Conservation (phyloP, 2,113 vertebrate genomes). For the Otus sunia region DNA sequence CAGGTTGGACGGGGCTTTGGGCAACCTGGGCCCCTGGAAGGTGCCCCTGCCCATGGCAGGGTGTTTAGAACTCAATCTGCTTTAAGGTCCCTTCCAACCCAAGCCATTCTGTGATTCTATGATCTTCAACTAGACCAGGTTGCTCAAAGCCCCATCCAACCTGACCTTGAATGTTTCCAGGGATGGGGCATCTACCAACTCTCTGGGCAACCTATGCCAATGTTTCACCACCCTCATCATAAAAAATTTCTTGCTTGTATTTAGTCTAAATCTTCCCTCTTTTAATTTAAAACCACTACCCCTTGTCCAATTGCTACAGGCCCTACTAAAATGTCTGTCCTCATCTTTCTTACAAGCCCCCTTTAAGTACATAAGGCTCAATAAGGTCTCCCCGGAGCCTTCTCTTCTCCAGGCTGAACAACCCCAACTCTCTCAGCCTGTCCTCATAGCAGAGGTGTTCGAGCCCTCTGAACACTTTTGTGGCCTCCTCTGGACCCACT, state of each 20-base stretch:
- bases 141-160: fast-evolving
- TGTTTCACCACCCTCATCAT: fast-evolving
- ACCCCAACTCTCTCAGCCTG: background rate
- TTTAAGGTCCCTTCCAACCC: no score
- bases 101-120: no score
- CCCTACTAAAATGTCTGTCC: background rate
- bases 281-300: background rate
- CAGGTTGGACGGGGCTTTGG: no score
- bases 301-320: fast-evolving
- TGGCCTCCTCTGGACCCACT: fast-evolving
- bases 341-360: background rate
- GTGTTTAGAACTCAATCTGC: no score
- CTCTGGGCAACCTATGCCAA: background rate
- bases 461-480: fast-evolving
- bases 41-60: no score
- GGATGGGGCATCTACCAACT: background rate
- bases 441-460: fast-evolving
- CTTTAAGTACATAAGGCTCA: fast-evolving
- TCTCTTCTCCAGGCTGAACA: background rate
- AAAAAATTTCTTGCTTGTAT: background rate
- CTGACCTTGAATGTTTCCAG: fast-evolving
- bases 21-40: no score
- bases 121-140: fast-evolving
- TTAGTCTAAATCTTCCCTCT: no score
- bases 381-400: fast-evolving